phyloP scores from a whole-genome alignment of 1,140 invertebrate species.

The Drosophila ercepeae region DNA sequence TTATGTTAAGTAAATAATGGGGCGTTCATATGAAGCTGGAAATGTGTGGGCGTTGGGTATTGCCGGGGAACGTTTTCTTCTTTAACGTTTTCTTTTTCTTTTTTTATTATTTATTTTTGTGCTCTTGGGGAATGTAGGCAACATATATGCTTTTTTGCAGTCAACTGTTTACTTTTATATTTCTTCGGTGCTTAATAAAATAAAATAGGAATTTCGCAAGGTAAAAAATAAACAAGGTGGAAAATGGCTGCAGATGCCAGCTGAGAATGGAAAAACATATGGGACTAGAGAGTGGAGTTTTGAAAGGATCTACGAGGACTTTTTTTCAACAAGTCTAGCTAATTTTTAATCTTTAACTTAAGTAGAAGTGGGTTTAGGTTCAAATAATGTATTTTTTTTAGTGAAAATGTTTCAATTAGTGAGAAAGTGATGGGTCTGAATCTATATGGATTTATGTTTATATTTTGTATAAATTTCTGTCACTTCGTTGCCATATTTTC shows the following conservation, averaged over 20 bases:
- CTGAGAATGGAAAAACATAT: constrained; percentile 21
- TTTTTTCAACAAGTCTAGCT: background rate
- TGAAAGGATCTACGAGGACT: background rate
- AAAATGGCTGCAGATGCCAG: constrained; percentile 9
- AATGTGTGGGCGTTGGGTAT: constrained; percentile 43
- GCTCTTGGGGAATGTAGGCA: constrained; percentile 18
- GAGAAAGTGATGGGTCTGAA: too few relatives aligned
- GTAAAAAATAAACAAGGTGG: constrained; percentile 37
- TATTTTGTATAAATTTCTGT: background rate
- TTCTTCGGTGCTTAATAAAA: constrained; percentile 75
- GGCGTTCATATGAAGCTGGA: constrained; percentile 74
- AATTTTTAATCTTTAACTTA: background rate
- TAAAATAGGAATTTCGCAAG: constrained; percentile 67
- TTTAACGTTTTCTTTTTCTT: background rate
- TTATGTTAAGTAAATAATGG: constrained; percentile 82
- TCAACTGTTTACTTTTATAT: constrained; percentile 76
- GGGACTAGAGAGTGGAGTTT: constrained; percentile 6
- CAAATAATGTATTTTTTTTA: too few relatives aligned
- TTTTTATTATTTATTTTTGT: background rate
- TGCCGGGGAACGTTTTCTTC: constrained; percentile 5
- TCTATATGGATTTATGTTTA: background rate
- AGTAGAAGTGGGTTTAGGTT: too few relatives aligned
- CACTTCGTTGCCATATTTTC: constrained; percentile 7
- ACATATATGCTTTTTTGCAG: constrained; percentile 54
- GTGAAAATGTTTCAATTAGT: too few relatives aligned